Percentiles rank a stretch among this genome's conserved stretches.
phyloP scores from a whole-genome alignment of 1,140 invertebrate genomes.

The Oncopodura yosiiana region DNA sequence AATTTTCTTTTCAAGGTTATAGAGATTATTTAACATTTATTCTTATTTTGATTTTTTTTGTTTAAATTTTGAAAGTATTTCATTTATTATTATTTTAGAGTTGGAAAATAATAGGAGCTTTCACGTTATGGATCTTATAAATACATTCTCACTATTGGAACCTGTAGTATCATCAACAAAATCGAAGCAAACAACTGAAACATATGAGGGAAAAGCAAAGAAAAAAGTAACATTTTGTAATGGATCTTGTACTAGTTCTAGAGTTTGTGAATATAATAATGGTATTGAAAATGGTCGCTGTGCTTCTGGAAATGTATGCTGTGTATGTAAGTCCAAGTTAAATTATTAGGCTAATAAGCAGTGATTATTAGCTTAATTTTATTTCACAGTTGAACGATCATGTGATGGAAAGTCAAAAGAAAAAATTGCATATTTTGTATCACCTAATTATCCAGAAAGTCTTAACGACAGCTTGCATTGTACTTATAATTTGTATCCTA shows the following conservation, averaged over 20 bases:
- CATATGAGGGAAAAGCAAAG: no score
- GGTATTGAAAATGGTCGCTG: constrained; percentile 15
- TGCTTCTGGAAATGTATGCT: constrained; percentile 24
- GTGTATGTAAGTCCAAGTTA: constrained; percentile 15
- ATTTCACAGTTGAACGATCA: constrained; percentile 36
- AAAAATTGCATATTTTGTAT: constrained; percentile 38
- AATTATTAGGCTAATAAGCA: neutral
- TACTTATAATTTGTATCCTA: constrained; percentile 37
- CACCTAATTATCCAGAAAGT: constrained; percentile 36
- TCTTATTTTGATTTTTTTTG: no score
- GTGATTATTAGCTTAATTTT: neutral
- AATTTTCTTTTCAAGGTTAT: no score
- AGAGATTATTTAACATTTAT: no score
- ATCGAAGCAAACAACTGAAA: no score
- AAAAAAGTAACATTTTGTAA: constrained; percentile 16
- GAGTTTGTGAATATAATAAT: constrained; percentile 21
- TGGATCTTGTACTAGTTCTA: constrained; percentile 20
- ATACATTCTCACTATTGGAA: no score
- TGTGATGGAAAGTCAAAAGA: constrained; percentile 38
- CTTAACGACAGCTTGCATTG: constrained; percentile 38
- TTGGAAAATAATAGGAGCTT: no score
- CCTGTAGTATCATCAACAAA: no score
- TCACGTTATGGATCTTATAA: no score
- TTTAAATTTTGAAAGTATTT: no score
- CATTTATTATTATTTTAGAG: no score